Base-by-base conservation (phyloP, 2,888 invertebrate genomes). In the Boloria euphrosyne region DNA sequence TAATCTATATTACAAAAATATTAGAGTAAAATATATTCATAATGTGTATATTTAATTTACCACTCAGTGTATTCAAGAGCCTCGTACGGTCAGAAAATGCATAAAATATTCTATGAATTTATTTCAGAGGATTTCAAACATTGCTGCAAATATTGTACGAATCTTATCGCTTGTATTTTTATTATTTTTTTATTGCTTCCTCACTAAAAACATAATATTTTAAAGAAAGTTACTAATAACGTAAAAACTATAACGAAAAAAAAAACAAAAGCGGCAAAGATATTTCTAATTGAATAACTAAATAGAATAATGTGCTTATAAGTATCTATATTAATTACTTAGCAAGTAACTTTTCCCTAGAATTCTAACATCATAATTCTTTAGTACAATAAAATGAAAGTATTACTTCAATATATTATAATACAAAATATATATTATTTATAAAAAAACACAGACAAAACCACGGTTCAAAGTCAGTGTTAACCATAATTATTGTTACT, bases 91-190 rank as follows among this genome's bases (percentile, higher is more conserved):
- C 89, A 89, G 90, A 90, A 90, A 87, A 88, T 87, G 86, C 85
- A 88, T 88, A 87, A 89, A 89, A 90, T 89, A 89, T 90, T 90
- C 89, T 85, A 88, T 90, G 89, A 89, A 90, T 90, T 90, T 90
- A 89, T 89, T 90, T 90, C 83, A 83, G 80, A 82, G 81, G 82
- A 87, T 89, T 87, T 86, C 85, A 82, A 79, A 72, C 71, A 71
- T 73, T 71, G 69, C 70, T 72, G 73, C 71, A 72, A 78, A 78
- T 74, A 76, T 73, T 73, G 74, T 74, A 73, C 73, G 70, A 73
- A 76, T 71, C 70, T 73, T 73, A 74, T 75, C 73, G 70, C 68
- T 67, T 68, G 55, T 68, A 57, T 67, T 71, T 70, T 67, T 65
- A 62, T 31, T 61, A 17, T 18, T 13, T 69, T 67, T 65, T 65